Percentiles rank a stretch among this genome's conserved stretches.
These are phyloP conservation scores for Drosophila atripex DNA, from an alignment of 2,888 invertebrate genomes.

Conservation along the genomic window DNA sequence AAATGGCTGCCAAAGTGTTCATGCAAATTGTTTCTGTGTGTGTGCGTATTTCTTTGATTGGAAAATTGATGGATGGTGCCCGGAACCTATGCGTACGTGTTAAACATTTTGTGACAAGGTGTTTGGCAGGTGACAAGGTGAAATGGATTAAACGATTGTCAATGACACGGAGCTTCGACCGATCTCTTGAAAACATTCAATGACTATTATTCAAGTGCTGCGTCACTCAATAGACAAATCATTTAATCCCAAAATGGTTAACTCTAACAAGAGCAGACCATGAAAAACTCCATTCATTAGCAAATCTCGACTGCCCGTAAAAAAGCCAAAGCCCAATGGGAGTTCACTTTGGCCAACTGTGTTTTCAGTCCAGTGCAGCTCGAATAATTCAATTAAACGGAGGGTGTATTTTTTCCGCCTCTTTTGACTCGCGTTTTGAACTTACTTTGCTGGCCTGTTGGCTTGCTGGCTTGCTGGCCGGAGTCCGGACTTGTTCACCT, in stretches of 20 bases:
- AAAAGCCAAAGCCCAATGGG: not conserved
- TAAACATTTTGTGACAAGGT: conserved; percentile 32
- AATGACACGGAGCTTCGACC: conserved; percentile 10
- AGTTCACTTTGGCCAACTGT: conserved; percentile 27
- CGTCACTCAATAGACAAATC: conserved; percentile 8
- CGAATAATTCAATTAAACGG: conserved; percentile 67
- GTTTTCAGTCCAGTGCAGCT: conserved; percentile 39
- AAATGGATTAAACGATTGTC: conserved; percentile 25
- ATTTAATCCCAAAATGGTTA: conserved; percentile 1
- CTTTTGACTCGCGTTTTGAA: conserved; percentile 31
- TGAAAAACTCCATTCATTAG: conserved; percentile 31
- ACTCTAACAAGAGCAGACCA: conserved; percentile 12
- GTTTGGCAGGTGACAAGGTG: conserved; percentile 24
- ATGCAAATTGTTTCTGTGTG: conserved; percentile 25
- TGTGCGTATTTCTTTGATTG: conserved; percentile 1
- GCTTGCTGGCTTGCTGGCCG: not conserved
- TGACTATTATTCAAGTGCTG: not conserved
- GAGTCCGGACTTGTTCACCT: conserved; percentile 62
- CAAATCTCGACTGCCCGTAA: conserved; percentile 12
- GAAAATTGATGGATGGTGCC: conserved; percentile 35
- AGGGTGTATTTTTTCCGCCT: conserved; percentile 31
- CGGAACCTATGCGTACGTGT: not conserved
- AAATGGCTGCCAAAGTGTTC: conserved; percentile 34
- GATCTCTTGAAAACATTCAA: not conserved
- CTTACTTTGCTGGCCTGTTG: conserved; percentile 14